These are phyloP conservation scores for Proterorhinus semilunaris DNA, from an alignment of 2,113 vertebrate species.

Conservation along the genomic window DNA sequence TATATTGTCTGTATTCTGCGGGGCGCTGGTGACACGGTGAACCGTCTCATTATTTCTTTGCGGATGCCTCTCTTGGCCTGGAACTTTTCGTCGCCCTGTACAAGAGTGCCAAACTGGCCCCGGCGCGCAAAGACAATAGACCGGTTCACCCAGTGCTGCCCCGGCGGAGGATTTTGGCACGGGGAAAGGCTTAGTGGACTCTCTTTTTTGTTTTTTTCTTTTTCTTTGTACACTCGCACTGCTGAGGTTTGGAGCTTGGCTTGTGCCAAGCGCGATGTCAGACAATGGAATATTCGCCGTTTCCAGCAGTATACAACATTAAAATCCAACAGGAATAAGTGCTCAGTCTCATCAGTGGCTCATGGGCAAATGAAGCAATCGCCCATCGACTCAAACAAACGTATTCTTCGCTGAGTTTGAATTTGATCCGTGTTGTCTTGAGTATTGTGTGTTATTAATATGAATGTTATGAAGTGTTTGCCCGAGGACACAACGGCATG, in stretches of 20 bases:
- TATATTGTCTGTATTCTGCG: constrained; percentile 38
- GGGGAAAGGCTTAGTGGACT: constrained; percentile 41
- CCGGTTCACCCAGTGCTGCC: constrained; percentile 8
- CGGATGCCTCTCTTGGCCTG: constrained; percentile 40
- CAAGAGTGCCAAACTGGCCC: constrained; percentile 25
- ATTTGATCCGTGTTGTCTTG: too few relatives aligned
- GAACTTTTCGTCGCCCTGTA: constrained; percentile 15
- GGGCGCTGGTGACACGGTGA: constrained; percentile 28
- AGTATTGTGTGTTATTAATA: too few relatives aligned
- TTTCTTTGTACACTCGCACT: constrained; percentile 19
- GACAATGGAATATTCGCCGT: constrained; percentile 15
- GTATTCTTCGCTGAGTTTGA: too few relatives aligned
- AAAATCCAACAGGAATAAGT: background rate
- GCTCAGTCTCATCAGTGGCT: too few relatives aligned
- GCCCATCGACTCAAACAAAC: too few relatives aligned
- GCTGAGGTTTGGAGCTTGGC: constrained; percentile 14
- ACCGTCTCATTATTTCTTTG: constrained; percentile 33
- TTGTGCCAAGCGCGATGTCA: constrained; percentile 35
- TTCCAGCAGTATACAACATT: constrained; percentile 18
- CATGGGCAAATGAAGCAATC: too few relatives aligned
- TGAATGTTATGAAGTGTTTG: background rate
- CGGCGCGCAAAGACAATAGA: constrained; percentile 37
- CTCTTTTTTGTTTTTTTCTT: constrained; percentile 1
- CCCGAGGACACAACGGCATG: too few relatives aligned
- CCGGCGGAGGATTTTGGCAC: constrained; percentile 37